A percentile compares a stretch with the other conserved stretches of the same genome.
These are phyloP conservation scores for Aspidoscelis tigris DNA, from an alignment of 2,113 vertebrate species.

Conservation along the genomic window DNA sequence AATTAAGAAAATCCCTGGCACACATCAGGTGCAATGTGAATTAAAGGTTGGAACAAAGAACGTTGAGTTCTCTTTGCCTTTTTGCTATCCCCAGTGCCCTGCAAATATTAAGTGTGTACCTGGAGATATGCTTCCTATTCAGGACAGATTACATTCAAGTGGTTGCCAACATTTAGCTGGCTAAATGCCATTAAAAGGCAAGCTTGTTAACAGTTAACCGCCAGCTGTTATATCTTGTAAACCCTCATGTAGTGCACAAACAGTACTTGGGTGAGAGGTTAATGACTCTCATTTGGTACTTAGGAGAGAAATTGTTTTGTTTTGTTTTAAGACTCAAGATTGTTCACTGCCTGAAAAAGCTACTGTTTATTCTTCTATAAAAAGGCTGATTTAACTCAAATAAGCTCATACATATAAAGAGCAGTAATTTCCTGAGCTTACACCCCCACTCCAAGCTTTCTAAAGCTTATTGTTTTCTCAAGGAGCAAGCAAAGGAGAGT, in stretches of 20 bases:
- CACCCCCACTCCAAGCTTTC: rapidly evolving
- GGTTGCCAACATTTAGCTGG: slow-evolving; percentile 24
- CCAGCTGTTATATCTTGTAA: not conserved
- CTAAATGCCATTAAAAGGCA: slow-evolving; percentile 11
- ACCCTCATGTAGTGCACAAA: rapidly evolving
- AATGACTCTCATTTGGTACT: slow-evolving; percentile 11
- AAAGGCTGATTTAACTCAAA: not conserved
- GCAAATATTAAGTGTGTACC: not conserved
- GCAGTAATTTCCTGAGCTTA: not conserved
- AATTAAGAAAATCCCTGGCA: not conserved
- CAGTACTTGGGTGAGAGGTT: slow-evolving; percentile 2
- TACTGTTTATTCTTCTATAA: not conserved
- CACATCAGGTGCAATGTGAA: not conserved
- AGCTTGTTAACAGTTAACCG: not conserved
- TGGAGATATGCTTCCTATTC: slow-evolving; percentile 15
- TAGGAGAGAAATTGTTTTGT: not conserved
- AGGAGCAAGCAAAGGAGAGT: not conserved
- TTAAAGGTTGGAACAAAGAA: not conserved
- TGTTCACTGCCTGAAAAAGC: not conserved
- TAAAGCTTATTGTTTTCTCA: not conserved
- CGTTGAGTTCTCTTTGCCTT: not conserved
- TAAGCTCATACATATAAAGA: not conserved
- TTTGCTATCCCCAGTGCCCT: not conserved
- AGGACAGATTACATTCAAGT: not conserved
- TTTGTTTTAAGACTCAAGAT: too few species aligned